Base-by-base conservation (phyloP, 1,140 invertebrate species). In the Xylocopa sonorina region DNA sequence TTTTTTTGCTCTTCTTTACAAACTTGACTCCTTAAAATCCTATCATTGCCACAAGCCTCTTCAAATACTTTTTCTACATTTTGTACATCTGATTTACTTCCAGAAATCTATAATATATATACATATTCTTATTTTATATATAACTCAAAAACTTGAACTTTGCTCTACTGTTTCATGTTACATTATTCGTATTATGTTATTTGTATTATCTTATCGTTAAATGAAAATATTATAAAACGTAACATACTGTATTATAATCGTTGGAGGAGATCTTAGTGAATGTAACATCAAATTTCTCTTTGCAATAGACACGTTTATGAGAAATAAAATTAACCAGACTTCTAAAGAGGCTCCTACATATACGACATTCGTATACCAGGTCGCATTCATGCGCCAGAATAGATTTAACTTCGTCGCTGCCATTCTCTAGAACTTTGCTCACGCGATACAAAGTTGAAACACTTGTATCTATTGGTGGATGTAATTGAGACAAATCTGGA, bases 271-370 rank as follows among this genome's bases (percentile, higher is more conserved):
- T 69, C 66, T 90, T 87, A 74, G 92, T 92, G 81, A 92, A 88
- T 16, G 89, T 90, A 58, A 92, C 80, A 84, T 93, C 92, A 84
- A 93, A 94, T 74, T 93, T 93, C 67, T 94, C 92, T 81, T 90
- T 94, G 88, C 97, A 98, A 87, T 96, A 98, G 48, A 95, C 93
- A 71, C 97, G 92, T 91, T 98, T 98, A 87, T 98, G 97, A 55
- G 96, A 96, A 79, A 98, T 94, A 87, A 98, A 97, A 92, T 98
- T 97, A 0, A 95, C 94, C 75, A 98, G 92, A 87, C 96, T 96
- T 86, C 97, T 94, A 91, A 97, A 98, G 85, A 98, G 93, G 89
- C 95, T 97, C n/a, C 95, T 93, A 90, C 97, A 98, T 38, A 97
- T 94, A 90, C 95, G 95, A 90, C 97, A 98, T 91, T 98, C 97